Evolutionary conservation across 2,797 vertebrate genomes (phyloP).

Genomic region (Sebastes flavidus): DNA sequence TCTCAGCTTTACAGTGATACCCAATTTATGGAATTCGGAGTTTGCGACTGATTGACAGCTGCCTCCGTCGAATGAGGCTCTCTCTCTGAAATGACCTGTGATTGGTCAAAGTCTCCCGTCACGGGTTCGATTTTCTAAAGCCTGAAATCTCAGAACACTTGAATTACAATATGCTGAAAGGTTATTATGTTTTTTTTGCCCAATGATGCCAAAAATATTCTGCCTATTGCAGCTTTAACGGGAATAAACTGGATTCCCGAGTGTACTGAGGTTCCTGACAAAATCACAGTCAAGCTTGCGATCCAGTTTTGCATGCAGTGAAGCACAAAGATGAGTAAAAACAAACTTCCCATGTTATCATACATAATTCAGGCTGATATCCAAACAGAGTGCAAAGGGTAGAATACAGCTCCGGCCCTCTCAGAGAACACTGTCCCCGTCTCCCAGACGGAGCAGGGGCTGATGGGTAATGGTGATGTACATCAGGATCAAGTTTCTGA

Average conservation of each 20-base stretch:
- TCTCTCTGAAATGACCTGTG: no score
- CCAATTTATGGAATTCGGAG: no score
- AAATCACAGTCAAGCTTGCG: neutral
- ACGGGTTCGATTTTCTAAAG: no score
- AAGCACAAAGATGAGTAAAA: neutral
- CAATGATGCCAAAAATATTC: no score
- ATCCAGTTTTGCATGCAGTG: neutral
- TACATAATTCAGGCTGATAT: neutral
- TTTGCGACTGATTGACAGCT: no score
- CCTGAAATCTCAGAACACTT: no score
- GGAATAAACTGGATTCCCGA: neutral
- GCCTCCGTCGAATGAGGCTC: no score
- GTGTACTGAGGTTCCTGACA: neutral
- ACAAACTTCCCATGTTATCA: neutral
- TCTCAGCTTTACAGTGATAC: no score
- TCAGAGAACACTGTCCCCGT: neutral
- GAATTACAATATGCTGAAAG: no score
- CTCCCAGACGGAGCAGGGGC: neutral
- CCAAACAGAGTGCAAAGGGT: neutral
- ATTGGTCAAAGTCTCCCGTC: no score
- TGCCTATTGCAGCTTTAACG: neutral
- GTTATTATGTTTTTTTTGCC: no score
- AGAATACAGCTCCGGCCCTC: neutral
- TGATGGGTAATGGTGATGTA: neutral
- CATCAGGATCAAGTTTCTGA: conserved; percentile 18